Evolutionary conservation across 2,113 vertebrate genomes (phyloP).

Genomic region (Corythoichthys haematopterus): DNA sequence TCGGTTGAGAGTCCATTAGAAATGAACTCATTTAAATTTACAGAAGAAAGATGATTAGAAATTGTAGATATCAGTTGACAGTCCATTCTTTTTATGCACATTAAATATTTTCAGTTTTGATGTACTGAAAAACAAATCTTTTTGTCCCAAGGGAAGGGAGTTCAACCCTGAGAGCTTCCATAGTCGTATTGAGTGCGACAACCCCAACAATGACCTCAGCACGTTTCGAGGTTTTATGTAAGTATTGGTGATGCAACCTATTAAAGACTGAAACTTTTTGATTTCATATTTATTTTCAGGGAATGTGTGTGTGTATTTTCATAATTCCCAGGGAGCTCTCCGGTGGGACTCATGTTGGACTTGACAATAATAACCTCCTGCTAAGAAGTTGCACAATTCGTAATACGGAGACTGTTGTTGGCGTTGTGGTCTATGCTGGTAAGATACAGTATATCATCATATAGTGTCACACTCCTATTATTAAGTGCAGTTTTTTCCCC

Average conservation of each 20-base stretch:
- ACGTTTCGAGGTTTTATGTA: conserved; percentile 88
- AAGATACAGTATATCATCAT: conserved; percentile 26
- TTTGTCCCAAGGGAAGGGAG: conserved; percentile 71
- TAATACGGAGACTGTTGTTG: conserved; percentile 87
- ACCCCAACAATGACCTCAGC: conserved; percentile 85
- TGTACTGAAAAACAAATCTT: no score
- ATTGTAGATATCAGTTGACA: no score
- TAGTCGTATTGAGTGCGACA: conserved; percentile 87
- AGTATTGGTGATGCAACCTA: conserved; percentile 53
- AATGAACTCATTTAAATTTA: no score
- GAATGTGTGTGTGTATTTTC: background rate
- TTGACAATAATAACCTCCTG: conserved; percentile 84
- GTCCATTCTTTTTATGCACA: no score
- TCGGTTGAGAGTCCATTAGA: no score
- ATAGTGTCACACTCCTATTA: no score
- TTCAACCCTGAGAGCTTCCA: conserved; percentile 82
- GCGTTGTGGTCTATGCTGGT: conserved; percentile 96
- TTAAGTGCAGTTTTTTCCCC: no score
- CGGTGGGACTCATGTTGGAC: conserved; percentile 77
- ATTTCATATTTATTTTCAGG: background rate
- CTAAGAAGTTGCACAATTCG: conserved; percentile 87
- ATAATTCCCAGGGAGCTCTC: conserved; percentile 74
- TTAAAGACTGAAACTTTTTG: background rate
- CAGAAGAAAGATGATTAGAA: no score
- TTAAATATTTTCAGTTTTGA: no score